A percentile compares a stretch with the other conserved stretches of the same genome.
These are phyloP conservation scores for Pogonocherus hispidulus DNA, from an alignment of 2,888 invertebrate species.

Conservation along the genomic window DNA sequence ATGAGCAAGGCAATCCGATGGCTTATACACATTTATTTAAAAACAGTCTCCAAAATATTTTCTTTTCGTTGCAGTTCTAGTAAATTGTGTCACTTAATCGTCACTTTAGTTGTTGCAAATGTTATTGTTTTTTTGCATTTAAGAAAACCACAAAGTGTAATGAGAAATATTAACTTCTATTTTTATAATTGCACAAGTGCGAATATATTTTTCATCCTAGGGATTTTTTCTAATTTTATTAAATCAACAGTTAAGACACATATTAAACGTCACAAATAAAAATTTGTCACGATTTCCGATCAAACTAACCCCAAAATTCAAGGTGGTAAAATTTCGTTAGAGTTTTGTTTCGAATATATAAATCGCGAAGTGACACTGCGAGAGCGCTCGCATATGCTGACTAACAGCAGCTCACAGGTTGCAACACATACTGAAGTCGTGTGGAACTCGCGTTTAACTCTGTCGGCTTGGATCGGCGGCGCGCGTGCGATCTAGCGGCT, in stretches of 20 bases:
- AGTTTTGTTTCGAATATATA: slow-evolving; percentile 21
- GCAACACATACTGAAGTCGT: slow-evolving; percentile 72
- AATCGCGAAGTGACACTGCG: slow-evolving; percentile 61
- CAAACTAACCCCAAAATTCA: not conserved
- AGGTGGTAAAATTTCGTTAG: not conserved
- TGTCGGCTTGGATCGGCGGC: slow-evolving; percentile 67
- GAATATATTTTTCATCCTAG: not conserved
- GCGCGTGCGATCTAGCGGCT: slow-evolving; percentile 71
- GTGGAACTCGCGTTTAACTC: slow-evolving; percentile 66
- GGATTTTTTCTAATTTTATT: not conserved
- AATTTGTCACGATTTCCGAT: slow-evolving; percentile 15
- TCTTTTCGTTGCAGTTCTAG: not conserved
- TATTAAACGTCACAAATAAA: slow-evolving; percentile 2
- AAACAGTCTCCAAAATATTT: slow-evolving; percentile 42
- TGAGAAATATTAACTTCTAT: not conserved
- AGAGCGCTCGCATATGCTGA: slow-evolving; percentile 57
- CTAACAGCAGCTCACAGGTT: slow-evolving; percentile 63
- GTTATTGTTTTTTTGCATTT: not conserved
- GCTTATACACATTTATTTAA: slow-evolving; percentile 39
- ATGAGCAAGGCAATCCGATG: slow-evolving; percentile 49
- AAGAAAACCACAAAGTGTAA: not conserved
- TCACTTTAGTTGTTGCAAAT: slow-evolving; percentile 11
- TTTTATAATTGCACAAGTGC: slow-evolving; percentile 2
- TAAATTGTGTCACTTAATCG: slow-evolving; percentile 14
- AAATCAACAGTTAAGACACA: not conserved